Base-by-base conservation (phyloP, 2,113 vertebrate species). In the Perognathus longimembris region DNA sequence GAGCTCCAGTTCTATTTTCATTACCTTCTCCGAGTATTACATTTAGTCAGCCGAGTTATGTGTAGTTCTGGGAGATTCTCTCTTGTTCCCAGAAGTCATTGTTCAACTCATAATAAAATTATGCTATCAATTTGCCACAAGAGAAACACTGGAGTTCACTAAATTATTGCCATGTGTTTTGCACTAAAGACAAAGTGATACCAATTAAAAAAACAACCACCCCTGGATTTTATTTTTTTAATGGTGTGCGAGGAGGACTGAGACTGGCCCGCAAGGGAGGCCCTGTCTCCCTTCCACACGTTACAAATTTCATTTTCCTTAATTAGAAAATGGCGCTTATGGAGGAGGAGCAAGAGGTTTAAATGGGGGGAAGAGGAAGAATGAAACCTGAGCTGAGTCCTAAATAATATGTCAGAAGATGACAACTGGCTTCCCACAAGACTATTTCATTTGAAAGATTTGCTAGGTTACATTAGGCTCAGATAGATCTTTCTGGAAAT, bases 101-200 rank as follows among this genome's bases (percentile, higher is more conserved):
- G 97, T 98, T 98, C 95, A 84, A 97, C 97, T 98, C 96, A 97
- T 98, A 98, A 98, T 98, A 98, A 98, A 98, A 98, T 97, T 98
- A 98, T 97, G 97, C 97, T 97, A 98, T 98, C 98, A 98, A 93
- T 98, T 98, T 98, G 96, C 97, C 97, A 98, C 95, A 97, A 97
- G 97, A 98, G 98, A 92, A 98, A 97, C 94, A 96, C 96, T 97
- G 92, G 97, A 97, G 97, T 97, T 98, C 97, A 97, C 97, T 98
- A 97, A 98, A 98, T 98, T 97, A 98, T 91, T 97, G 95, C 85
- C 95, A 95, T 97, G 97, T 97, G 92, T 97, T 97, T 96, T 97
- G 93, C 91, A 96, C 90, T 66, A 88, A 97, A 98, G 91, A 97
- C 92, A 97, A 98, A 98, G 91, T 96, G 94, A 98, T 97, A 96